Evolutionary conservation across 1,140 invertebrate genomes (phyloP), one percentile per base, ranked within the genome.

Genomic region (Drosophila chauvacae): DNA sequence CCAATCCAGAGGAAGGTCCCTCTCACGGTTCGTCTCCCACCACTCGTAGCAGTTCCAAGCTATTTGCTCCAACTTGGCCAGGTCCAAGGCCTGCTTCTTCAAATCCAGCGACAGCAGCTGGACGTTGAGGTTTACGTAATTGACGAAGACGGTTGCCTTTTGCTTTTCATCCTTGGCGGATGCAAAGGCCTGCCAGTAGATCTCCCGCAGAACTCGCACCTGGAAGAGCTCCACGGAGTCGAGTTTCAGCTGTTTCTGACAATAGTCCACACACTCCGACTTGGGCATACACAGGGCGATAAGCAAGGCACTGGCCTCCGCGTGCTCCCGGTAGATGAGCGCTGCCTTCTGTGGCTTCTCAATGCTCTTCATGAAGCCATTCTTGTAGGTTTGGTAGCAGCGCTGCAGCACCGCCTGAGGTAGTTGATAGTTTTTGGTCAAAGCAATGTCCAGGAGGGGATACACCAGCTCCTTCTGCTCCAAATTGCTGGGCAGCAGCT

Each of bases 311-410:
- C 95, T 93, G 39, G 94, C 93, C 57, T 92, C 84, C 30, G 93
- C 93, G 68, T 93, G 93, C 65, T 93, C 93, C 30, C 93, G 81
- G 62, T 95, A 95, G 50, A 95, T 93, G 74, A 95, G 93, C 0
- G 94, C 94, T 1, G 94, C 94, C 93, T 95, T 95, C 59, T 95
- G 94, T 2, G 95, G 95, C 80, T 95, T 95, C 79, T 94, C 94
- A 18, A 95, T 91, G 56, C 94, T 93, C 91, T 95, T 95, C 56
- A 93, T 85, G 37, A 95, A 93, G 71, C 94, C 94, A 18, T 93
- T 91, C 85, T 95, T 94, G 61, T 95, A 94, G 70, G 94, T 93
- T 39, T 93, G 91, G 85, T 94, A 95, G 73, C 95, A 92, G 30
- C 76, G 92, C 45, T 91, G 74, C 14, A 95, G 75, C 39, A 94